phyloP scores from a whole-genome alignment of 2,113 vertebrate species.

The Callionymus lyra region DNA sequence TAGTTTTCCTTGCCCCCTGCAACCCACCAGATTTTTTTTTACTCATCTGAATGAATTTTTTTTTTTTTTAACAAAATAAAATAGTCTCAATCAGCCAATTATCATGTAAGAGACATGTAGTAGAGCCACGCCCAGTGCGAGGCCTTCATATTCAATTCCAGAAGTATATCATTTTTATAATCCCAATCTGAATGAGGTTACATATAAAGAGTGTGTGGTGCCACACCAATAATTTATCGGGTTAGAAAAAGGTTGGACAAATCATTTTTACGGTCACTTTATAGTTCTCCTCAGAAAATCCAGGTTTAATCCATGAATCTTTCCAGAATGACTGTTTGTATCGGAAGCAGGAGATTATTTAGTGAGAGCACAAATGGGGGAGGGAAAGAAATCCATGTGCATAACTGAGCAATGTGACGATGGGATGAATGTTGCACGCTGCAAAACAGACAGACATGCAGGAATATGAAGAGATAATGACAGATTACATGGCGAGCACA shows the following conservation, averaged over 20 bases:
- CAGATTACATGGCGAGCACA: too few species aligned
- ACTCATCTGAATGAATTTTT: too few species aligned
- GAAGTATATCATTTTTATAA: slow-evolving; percentile 72
- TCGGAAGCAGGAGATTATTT: too few species aligned
- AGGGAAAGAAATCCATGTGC: slow-evolving; percentile 21
- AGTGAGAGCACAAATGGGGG: slow-evolving; percentile 11
- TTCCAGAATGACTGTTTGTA: neutral
- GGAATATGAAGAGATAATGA: slow-evolving; percentile 31
- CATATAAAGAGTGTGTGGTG: slow-evolving; percentile 49
- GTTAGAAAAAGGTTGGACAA: slow-evolving; percentile 12
- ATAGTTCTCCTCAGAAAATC: neutral
- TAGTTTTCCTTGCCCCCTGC: too few species aligned
- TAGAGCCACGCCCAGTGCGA: slow-evolving; percentile 6
- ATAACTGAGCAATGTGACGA: slow-evolving; percentile 21
- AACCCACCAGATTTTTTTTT: too few species aligned
- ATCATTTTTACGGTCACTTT: slow-evolving; percentile 10
- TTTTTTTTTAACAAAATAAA: too few species aligned
- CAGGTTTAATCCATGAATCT: neutral
- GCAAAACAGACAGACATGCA: slow-evolving; percentile 10
- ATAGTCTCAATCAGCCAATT: too few species aligned
- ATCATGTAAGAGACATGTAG: neutral
- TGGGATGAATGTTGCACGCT: slow-evolving; percentile 4
- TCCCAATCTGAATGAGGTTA: slow-evolving; percentile 70
- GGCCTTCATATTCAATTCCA: slow-evolving; percentile 61
- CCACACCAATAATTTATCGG: slow-evolving; percentile 15